These are phyloP conservation scores for Itoplectis maculator DNA, from an alignment of 2,888 invertebrate genomes.

Conservation along the genomic window DNA sequence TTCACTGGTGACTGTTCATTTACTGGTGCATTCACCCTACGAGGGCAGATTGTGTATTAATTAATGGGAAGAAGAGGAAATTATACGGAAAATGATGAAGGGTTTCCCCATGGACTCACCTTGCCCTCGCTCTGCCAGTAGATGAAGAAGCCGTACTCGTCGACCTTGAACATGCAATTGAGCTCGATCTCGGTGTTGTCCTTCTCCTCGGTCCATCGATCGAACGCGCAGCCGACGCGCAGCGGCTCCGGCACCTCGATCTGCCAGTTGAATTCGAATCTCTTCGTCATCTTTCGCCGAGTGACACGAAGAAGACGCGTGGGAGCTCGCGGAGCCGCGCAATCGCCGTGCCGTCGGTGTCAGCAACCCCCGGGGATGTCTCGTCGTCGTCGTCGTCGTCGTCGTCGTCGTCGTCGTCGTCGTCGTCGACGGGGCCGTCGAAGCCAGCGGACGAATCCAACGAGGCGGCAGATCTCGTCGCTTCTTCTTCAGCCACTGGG, in stretches of 20 bases:
- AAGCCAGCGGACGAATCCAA: conserved; percentile 15
- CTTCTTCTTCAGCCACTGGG: conserved; percentile 34
- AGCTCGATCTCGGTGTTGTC: conserved; percentile 96
- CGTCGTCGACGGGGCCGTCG: not conserved
- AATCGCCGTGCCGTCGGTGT: not conserved
- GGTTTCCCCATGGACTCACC: conserved; percentile 86
- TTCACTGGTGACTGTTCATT: too few relatives aligned
- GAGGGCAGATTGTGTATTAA: too few relatives aligned
- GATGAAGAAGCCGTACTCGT: conserved; percentile 98
- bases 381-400: not conserved
- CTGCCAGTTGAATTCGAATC: conserved; percentile 99
- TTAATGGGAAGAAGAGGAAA: conserved; percentile 12
- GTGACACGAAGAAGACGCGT: conserved; percentile 2
- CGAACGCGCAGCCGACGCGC: conserved; percentile 94
- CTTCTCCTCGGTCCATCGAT: conserved; percentile 99
- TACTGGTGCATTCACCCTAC: too few relatives aligned
- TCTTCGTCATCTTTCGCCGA: conserved; percentile 93
- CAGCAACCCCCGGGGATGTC: conserved; percentile 1
- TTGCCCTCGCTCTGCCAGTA: conserved; percentile 99
- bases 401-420: not conserved
- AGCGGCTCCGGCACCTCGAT: conserved; percentile 96
- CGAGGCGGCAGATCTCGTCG: conserved; percentile 2
- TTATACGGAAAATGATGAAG: conserved; percentile 6
- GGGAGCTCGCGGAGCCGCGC: conserved; percentile 13
- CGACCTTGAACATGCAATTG: conserved; percentile 96